A percentile compares a stretch with the other conserved stretches of the same genome.
phyloP scores from a whole-genome alignment of 2,888 invertebrate genomes.

The Mamestra brassicae region DNA sequence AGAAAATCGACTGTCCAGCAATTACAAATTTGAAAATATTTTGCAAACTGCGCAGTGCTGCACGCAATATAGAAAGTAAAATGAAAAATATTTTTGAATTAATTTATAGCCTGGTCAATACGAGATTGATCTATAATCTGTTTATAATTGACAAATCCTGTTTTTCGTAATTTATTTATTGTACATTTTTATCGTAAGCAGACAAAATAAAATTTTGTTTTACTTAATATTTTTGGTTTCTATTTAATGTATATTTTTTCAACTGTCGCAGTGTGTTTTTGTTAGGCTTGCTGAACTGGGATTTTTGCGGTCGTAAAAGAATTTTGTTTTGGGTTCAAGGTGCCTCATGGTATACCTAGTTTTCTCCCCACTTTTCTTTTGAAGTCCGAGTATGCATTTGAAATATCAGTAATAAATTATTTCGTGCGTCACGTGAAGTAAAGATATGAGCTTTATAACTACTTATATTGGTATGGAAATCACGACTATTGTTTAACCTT shows the following conservation, averaged over 20 bases:
- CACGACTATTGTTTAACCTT: too few relatives aligned
- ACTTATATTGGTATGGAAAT: background rate
- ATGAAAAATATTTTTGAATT: background rate
- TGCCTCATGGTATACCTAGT: too few relatives aligned
- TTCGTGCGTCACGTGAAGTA: background rate
- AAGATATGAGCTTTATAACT: background rate
- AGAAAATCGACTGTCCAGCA: background rate
- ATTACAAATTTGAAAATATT: background rate
- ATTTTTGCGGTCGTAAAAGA: too few relatives aligned
- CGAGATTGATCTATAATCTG: background rate
- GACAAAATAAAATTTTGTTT: conserved; percentile 56
- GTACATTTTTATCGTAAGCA: conserved; percentile 39
- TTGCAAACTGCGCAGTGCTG: background rate
- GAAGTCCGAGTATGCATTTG: too few relatives aligned
- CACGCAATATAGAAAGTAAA: background rate
- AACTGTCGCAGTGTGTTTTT: too few relatives aligned
- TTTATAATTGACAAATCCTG: conserved; percentile 2
- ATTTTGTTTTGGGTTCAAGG: too few relatives aligned
- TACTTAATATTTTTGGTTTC: conserved; percentile 30
- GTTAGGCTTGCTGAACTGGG: too few relatives aligned
- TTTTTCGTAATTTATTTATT: conserved; percentile 39
- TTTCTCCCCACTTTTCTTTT: too few relatives aligned
- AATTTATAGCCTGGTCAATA: conserved; percentile 4
- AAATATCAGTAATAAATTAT: too few relatives aligned
- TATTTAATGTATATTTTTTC: background rate